These are phyloP conservation scores for Anolis carolinensis DNA, from an alignment of 2,113 vertebrate genomes.

Conservation along the genomic window DNA sequence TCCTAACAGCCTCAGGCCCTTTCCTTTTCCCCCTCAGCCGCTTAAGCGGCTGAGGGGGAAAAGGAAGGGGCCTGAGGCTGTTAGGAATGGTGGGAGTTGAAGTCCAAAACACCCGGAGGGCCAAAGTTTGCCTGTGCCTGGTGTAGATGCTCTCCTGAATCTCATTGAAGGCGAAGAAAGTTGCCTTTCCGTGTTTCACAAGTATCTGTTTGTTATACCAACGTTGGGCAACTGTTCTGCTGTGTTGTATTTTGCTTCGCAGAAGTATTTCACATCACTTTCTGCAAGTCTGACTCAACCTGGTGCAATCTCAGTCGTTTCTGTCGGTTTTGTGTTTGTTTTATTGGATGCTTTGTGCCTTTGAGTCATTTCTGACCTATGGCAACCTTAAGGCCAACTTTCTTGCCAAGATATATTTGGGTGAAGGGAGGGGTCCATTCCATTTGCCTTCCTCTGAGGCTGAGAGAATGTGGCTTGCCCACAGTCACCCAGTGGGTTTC, in stretches of 20 bases:
- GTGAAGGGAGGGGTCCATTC: too few relatives aligned
- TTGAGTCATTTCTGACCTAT: too few relatives aligned
- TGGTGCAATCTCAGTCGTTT: not conserved
- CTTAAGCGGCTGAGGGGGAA: too few relatives aligned
- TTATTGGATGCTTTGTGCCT: not conserved
- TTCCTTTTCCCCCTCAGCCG: too few relatives aligned
- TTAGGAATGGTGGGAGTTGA: too few relatives aligned
- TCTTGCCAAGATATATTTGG: too few relatives aligned
- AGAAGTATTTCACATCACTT: not conserved
- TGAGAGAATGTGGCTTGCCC: not conserved
- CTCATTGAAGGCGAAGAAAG: not conserved
- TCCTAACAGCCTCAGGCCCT: too few relatives aligned
- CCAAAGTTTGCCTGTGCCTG: too few relatives aligned
- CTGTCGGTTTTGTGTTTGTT: not conserved
- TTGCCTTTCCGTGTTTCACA: not conserved
- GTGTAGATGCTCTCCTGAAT: not conserved
- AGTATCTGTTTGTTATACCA: slow-evolving; percentile 11
- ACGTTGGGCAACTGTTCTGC: not conserved
- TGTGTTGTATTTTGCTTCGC: slow-evolving; percentile 3
- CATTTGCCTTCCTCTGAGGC: not conserved
- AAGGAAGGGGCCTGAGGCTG: too few relatives aligned
- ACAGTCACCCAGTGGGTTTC: not conserved
- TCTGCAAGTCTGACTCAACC: not conserved
- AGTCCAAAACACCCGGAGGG: too few relatives aligned
- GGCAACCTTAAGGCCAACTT: too few relatives aligned